phyloP scores from a whole-genome alignment of 2,113 vertebrate genomes.

The Clinocottus analis region DNA sequence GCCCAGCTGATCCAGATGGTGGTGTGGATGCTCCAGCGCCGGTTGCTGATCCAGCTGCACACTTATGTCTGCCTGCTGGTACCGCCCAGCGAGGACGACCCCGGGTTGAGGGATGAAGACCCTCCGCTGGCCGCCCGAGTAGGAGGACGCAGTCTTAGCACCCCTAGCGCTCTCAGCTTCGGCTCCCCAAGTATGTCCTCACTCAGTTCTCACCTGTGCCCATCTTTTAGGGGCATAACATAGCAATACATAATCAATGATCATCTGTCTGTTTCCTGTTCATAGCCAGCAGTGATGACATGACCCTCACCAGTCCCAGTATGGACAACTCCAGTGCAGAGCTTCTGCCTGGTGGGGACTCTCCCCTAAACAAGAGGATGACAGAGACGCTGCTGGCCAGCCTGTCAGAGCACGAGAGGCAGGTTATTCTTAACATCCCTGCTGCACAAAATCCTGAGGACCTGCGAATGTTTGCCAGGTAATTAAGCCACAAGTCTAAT shows the following conservation, averaged over 20 bases:
- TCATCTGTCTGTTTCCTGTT: conserved; percentile 13
- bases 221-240: neutral
- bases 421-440: conserved; percentile 92
- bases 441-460: conserved; percentile 96
- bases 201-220: neutral
- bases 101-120: conserved; percentile 85
- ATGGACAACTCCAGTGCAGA: conserved; percentile 99
- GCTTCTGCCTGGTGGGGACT: conserved; percentile 93
- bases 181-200: conserved; percentile 94
- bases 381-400: conserved; percentile 95
- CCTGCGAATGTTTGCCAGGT: conserved; percentile 98
- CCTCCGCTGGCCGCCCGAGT: conserved; percentile 84
- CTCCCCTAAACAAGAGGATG: conserved; percentile 94
- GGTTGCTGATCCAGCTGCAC: conserved; percentile 95
- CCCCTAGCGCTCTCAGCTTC: conserved; percentile 95
- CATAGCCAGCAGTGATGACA: conserved; percentile 97
- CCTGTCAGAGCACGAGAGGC: conserved; percentile 91
- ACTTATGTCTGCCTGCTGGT: conserved; percentile 96
- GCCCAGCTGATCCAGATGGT: conserved; percentile 99
- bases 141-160: conserved; percentile 92
- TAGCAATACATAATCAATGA: neutral
- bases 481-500: conserved; percentile 2
- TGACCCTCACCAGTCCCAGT: conserved; percentile 98
- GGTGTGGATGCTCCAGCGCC: conserved; percentile 96
- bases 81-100: conserved; percentile 89